phyloP scores from a whole-genome alignment of 2,888 invertebrate species.

The Conchocele bisecta region DNA sequence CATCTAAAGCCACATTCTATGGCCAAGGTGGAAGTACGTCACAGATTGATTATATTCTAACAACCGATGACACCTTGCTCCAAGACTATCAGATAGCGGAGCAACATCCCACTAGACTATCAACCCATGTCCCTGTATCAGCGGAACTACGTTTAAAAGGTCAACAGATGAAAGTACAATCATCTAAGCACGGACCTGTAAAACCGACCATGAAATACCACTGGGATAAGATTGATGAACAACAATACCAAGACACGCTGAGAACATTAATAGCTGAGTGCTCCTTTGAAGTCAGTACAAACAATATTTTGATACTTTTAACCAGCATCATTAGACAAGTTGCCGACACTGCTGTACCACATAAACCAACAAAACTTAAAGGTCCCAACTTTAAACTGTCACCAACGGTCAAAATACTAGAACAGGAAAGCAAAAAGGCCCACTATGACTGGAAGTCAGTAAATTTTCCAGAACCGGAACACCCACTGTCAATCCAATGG shows the following conservation, averaged over 20 bases:
- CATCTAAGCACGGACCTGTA: no score
- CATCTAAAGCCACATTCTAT: no score
- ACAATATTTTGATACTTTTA: no score
- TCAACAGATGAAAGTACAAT: no score
- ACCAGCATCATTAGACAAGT: no score
- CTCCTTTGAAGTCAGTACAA: no score
- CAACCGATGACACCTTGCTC: background rate
- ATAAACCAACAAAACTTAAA: background rate
- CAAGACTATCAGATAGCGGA: no score
- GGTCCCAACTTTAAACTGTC: conserved; percentile 9
- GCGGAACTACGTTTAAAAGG: background rate
- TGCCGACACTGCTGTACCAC: background rate
- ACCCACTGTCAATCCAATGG: conserved; percentile 6
- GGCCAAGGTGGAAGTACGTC: no score
- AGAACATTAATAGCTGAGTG: background rate
- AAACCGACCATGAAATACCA: no score
- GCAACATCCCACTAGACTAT: background rate
- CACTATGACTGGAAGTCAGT: background rate
- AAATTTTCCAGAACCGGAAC: background rate
- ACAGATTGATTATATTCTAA: conserved; percentile 3
- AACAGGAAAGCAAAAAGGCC: background rate
- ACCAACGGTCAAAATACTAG: background rate
- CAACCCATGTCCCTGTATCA: conserved; percentile 3
- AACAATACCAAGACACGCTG: background rate
- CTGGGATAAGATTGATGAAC: conserved; percentile 1